phyloP scores from a whole-genome alignment of 2,888 invertebrate species.

The Axea sp. region DNA sequence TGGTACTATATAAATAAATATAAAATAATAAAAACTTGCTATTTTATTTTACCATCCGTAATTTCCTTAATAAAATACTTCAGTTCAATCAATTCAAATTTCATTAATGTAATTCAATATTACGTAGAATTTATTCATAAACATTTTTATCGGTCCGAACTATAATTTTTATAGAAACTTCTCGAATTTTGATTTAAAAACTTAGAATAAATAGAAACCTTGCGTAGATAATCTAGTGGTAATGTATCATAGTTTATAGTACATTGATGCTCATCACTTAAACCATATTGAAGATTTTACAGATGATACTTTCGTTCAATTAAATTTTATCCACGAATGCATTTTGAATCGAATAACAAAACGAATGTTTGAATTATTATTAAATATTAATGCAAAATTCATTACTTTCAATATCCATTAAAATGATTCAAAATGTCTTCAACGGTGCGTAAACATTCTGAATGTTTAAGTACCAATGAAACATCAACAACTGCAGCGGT shows the following conservation, averaged over 20 bases:
- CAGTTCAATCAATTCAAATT: too few relatives aligned
- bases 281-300: conserved; percentile 9
- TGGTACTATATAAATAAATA: too few relatives aligned
- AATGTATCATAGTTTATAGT: conserved; percentile 44
- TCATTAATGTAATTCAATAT: too few relatives aligned
- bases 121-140: neutral
- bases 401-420: too few relatives aligned
- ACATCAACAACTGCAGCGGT: conserved; percentile 28
- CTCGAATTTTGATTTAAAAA: neutral
- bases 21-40: too few relatives aligned
- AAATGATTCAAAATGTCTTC: conserved; percentile 25
- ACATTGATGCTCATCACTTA: conserved; percentile 32
- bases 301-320: neutral
- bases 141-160: neutral
- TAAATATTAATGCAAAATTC: too few relatives aligned
- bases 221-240: conserved; percentile 32
- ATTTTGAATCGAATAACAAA: too few relatives aligned
- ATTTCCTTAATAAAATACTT: too few relatives aligned
- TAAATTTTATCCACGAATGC: neutral
- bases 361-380: too few relatives aligned
- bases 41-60: too few relatives aligned
- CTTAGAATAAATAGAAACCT: conserved; percentile 47
- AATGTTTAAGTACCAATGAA: conserved; percentile 25
- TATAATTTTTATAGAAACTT: conserved; percentile 13
- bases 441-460: neutral